Conservation (phyloP, 2,888 invertebrate species). For the Luperina nickerlii region DNA sequence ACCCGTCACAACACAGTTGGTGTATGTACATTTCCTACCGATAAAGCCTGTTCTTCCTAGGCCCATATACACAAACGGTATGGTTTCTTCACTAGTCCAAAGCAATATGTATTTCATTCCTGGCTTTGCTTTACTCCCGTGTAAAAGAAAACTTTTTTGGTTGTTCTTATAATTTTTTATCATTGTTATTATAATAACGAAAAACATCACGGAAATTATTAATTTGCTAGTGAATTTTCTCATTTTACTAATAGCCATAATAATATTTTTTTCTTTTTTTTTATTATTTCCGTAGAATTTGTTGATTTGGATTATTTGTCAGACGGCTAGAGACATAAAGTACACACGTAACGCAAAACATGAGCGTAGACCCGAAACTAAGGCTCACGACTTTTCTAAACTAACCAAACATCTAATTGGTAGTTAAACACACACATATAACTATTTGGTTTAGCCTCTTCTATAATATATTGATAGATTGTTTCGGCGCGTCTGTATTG, state of each 20-base stretch:
- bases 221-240: constrained; percentile 43
- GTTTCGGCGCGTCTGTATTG: constrained; percentile 2
- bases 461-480: not conserved
- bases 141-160: not conserved
- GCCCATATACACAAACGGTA: constrained; percentile 74
- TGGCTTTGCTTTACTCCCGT: not conserved
- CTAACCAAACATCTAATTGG: constrained; percentile 12
- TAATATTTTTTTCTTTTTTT: not conserved
- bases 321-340: not conserved
- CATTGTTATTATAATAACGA: constrained; percentile 16
- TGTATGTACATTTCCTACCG: constrained; percentile 73
- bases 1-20: constrained; percentile 79
- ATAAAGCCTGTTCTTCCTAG: constrained; percentile 71
- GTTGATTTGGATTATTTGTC: not conserved
- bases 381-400: constrained; percentile 17
- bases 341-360: constrained; percentile 1
- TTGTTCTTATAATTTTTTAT: constrained; percentile 26
- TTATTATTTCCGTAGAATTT: not conserved
- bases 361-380: constrained; percentile 24
- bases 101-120: constrained; percentile 74
- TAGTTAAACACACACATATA: constrained; percentile 21
- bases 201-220: constrained; percentile 33
- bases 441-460: constrained; percentile 1
- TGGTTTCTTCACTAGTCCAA: constrained; percentile 71
- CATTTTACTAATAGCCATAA: constrained; percentile 33